Evolutionary conservation across 2,113 vertebrate species (phyloP), one percentile per base, ranked within the genome.

Genomic region (Mugil cephalus): DNA sequence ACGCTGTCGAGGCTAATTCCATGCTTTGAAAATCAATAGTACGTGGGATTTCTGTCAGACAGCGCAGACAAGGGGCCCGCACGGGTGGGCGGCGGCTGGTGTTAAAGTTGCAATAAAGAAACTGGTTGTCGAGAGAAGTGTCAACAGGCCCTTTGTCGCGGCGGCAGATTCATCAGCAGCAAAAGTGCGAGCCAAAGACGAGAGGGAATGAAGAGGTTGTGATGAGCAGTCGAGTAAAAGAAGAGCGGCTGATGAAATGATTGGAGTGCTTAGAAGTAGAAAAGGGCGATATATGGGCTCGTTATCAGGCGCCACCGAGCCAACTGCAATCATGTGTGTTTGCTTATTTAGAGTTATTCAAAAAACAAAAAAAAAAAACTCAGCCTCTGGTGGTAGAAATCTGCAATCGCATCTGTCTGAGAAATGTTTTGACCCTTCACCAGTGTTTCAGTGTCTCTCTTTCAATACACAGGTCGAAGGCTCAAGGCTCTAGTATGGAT

Each of bases 161-260:
- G 66, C 55, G 14, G 80, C 19, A 40, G 47, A 80, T 82, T 75
- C 54, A 74, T 74, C 70, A 21, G 72, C 62, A 4, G 3, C 39
- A 59, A 59, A 48, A 78, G 55, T 14, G 67, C 52, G 54, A 72
- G 59, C n/a, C 48, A 52, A 43, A 79, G 46, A 82, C 43, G 69
- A 71, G 77, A 69, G 36, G 13, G 61, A 68, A 87, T 86, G 81
- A 91, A 92, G 83, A 84, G 82, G 83, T 70, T 43, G 69, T 90
- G 87, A 92, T 89, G 89, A 92, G 83, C 82, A 77, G 75, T 53
- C 73, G 69, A 64, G 77, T 21, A 72, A 42, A 77, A 91, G 80
- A 92, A 91, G 83, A 73, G 87, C 10, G 8, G 36, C 83, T 91
- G 90, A 92, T 93, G 88, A 92, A 91, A 89, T 90, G 77, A 92